Percentiles rank a stretch among this genome's conserved stretches.
Evolutionary conservation across 2,888 invertebrate species (phyloP).

Genomic region (Heliconius ismenius): DNA sequence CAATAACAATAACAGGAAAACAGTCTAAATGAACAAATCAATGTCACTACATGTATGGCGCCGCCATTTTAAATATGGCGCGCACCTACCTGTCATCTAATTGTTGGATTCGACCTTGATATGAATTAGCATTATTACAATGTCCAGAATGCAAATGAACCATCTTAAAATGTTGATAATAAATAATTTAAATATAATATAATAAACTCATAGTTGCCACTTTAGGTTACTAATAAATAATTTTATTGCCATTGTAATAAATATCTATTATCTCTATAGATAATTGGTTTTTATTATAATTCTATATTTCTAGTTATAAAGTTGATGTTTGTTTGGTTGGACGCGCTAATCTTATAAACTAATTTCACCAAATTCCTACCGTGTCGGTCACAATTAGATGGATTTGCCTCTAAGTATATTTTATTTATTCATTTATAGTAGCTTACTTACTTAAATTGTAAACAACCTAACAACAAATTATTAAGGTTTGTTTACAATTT

Average conservation of each 20-base stretch:
- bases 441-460: no score
- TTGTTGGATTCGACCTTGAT: constrained; percentile 58
- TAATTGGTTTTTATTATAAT: no score
- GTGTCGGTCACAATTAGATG: not conserved
- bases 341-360: no score
- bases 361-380: not conserved
- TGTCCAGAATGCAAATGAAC: constrained; percentile 53
- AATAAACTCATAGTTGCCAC: not conserved
- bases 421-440: not conserved
- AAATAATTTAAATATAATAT: not conserved
- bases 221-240: not conserved
- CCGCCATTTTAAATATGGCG: constrained; percentile 28
- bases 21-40: constrained; percentile 21
- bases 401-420: not conserved
- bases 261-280: no score
- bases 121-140: constrained; percentile 53
- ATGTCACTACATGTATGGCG: constrained; percentile 19
- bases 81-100: constrained; percentile 44
- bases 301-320: no score
- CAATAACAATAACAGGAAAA: constrained; percentile 45
- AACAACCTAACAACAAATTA: no score
- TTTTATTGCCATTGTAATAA: not conserved
- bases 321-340: no score
- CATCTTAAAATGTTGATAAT: constrained; percentile 46
- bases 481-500: not conserved